Percentiles rank a stretch among this genome's conserved stretches.
Conservation (phyloP, 2,797 vertebrate species). For the Tolypeutes matacus region DNA sequence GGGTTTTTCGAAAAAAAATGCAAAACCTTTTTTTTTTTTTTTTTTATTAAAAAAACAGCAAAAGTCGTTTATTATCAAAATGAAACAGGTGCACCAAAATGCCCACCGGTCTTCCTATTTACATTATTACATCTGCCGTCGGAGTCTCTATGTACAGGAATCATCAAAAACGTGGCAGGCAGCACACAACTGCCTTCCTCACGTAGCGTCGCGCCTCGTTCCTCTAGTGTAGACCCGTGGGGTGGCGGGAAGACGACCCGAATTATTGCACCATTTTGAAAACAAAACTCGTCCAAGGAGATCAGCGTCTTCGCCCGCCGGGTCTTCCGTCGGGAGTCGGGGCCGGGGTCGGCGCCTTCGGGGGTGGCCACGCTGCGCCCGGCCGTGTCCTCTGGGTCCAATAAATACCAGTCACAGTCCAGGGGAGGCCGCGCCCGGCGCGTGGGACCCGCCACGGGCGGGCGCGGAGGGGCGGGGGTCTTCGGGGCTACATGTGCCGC, state of each 20-base stretch:
- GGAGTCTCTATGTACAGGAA: constrained; percentile 89
- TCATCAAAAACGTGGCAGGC: constrained; percentile 90
- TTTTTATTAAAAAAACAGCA: constrained; percentile 87
- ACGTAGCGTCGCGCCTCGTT: constrained; percentile 95
- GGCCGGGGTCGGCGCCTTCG: background rate
- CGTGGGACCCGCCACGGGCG: constrained; percentile 89
- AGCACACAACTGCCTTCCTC: constrained; percentile 90
- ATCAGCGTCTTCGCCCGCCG: constrained; percentile 84
- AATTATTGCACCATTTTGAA: constrained; percentile 89
- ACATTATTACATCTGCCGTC: constrained; percentile 93
- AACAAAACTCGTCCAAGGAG: constrained; percentile 84
- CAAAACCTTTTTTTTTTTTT: constrained; percentile 68
- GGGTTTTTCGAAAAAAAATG: constrained; percentile 74
- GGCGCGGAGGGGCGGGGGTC: background rate
- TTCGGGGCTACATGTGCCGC: constrained; percentile 93
- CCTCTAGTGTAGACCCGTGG: constrained; percentile 93
- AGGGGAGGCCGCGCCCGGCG: constrained; percentile 74
- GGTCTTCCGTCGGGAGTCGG: constrained; percentile 82
- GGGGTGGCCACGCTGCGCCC: constrained; percentile 78
- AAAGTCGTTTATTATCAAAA: constrained; percentile 85
- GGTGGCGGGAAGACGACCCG: constrained; percentile 85
- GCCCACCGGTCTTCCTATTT: constrained; percentile 91
- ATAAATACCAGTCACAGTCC: constrained; percentile 87
- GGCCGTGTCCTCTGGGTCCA: constrained; percentile 82
- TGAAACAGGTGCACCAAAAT: constrained; percentile 81